Evolutionary conservation across 2,797 vertebrate species (phyloP).

Genomic region (Onychomys torridus): DNA sequence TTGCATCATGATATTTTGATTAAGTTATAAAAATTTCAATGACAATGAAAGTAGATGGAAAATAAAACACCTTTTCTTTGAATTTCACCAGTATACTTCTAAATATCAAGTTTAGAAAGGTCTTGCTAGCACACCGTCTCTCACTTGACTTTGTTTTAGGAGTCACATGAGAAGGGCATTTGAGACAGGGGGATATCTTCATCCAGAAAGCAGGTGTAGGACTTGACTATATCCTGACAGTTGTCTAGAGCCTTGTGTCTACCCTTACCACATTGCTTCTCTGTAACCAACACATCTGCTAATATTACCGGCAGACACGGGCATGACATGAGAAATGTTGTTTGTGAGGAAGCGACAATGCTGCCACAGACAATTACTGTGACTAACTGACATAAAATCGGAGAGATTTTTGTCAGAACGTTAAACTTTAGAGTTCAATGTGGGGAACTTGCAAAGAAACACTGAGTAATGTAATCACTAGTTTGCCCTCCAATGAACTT

Average conservation of each 20-base stretch:
- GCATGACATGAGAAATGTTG: not conserved
- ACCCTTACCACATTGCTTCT: not conserved
- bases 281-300: not conserved
- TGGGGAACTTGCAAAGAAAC: not conserved
- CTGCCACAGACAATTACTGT: not conserved
- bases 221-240: not conserved
- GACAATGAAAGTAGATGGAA: not conserved
- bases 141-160: no score
- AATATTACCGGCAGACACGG: not conserved
- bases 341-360: not conserved
- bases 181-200: not conserved
- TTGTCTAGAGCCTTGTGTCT: not conserved
- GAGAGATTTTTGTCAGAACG: no score
- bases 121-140: not conserved
- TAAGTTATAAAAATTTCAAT: not conserved
- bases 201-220: not conserved
- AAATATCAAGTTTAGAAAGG: not conserved
- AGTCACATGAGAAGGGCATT: not conserved
- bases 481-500: not conserved
- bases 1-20: not conserved
- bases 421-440: no score
- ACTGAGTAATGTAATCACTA: not conserved
- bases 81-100: not conserved
- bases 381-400: not conserved
- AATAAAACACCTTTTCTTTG: not conserved